A percentile compares a stretch with the other conserved stretches of the same genome.
phyloP scores from a whole-genome alignment of 1,140 invertebrate genomes.

The Drosophila nikananu region DNA sequence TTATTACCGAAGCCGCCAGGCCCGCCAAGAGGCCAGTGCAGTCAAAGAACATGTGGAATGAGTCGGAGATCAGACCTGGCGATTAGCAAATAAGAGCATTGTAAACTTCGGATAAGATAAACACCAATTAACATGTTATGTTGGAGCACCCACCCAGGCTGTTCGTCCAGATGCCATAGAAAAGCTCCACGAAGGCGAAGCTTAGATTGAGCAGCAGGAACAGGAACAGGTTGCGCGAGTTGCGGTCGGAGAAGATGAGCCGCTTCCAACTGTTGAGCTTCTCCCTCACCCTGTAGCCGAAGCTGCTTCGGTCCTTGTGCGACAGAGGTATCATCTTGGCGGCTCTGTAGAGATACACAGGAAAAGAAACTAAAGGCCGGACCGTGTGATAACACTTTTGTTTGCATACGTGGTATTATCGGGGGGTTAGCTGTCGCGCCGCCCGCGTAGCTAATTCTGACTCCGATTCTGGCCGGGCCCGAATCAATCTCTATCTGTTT shows the following conservation, averaged over 20 bases:
- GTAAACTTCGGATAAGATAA: conserved; percentile 44
- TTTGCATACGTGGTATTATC: conserved; percentile 82
- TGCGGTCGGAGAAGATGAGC: conserved; percentile 96
- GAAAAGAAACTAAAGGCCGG: conserved; percentile 2
- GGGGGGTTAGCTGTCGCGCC: conserved; percentile 35
- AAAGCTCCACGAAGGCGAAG: conserved; percentile 98
- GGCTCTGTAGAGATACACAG: conserved; percentile 17
- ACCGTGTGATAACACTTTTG: conserved; percentile 60
- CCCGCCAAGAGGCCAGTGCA: conserved; percentile 98
- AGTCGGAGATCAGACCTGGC: conserved; percentile 97
- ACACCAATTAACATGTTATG: conserved; percentile 11
- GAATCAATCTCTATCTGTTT: conserved; percentile 44
- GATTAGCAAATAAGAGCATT: conserved; percentile 38
- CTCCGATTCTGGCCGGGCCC: conserved; percentile 37
- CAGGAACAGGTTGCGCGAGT: conserved; percentile 97
- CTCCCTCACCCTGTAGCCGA: conserved; percentile 89
- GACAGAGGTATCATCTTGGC: conserved; percentile 88
- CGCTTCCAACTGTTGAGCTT: conserved; percentile 92
- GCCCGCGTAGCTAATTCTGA: conserved; percentile 37
- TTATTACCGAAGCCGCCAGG: conserved; percentile 95
- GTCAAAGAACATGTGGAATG: conserved; percentile 99
- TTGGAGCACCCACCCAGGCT: conserved; percentile 89
- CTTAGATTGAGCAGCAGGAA: conserved; percentile 97
- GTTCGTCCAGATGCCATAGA: conserved; percentile 98
- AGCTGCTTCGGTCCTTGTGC: conserved; percentile 90